Base-by-base conservation (phyloP, 23 tunicate species). In the Trididemnum nubilum region DNA sequence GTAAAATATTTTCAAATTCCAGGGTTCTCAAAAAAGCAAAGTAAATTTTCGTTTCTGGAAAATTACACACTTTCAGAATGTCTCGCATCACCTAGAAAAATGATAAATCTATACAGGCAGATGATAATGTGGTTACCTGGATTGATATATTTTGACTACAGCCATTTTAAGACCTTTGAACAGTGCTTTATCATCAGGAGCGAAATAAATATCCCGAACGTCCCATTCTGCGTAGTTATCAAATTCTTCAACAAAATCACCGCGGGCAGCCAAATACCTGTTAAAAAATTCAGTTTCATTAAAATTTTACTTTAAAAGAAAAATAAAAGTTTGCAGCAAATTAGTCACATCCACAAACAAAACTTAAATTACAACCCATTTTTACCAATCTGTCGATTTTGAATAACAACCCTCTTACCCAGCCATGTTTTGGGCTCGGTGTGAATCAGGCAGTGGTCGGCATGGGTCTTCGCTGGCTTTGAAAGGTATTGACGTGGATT, bases 401-500 rank as follows among this genome's bases (percentile, higher is more conserved):
- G n/a, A n/a, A n/a, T n/a, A n/a, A n/a, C n/a, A n/a, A n/a, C n/a
- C n/a, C 5, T 5, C 67, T 51, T 39, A 83, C 81, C 97, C 97
- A 19, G 97, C 89, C 97, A 91, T 85, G 61, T 91, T 58, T 38
- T 91, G 97, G 4, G 97, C 97, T 36, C 97, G 37, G 51, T 91
- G 97, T 9, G 97, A 91, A 25, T 91, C 97, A 18, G 97, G 97
- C 23, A 91, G 64, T 35, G 97, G 97, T 37, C 97, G 77, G 75
- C 90, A 85, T 34, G 97, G 97, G 36, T 91, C 97, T 71, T 85
- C 97, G 70, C 97, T 80, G 31, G 97, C 89, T 77, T 91, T 91
- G 65, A 91, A 91, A n/a, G 97, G 90, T 28, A 91, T 85, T 26
- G 97, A 90, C 0, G 73, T 78, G 12, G 67, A 35, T 35, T 73